Conservation (phyloP, 2,113 vertebrate species). For the Leptodactylus fuscus region DNA sequence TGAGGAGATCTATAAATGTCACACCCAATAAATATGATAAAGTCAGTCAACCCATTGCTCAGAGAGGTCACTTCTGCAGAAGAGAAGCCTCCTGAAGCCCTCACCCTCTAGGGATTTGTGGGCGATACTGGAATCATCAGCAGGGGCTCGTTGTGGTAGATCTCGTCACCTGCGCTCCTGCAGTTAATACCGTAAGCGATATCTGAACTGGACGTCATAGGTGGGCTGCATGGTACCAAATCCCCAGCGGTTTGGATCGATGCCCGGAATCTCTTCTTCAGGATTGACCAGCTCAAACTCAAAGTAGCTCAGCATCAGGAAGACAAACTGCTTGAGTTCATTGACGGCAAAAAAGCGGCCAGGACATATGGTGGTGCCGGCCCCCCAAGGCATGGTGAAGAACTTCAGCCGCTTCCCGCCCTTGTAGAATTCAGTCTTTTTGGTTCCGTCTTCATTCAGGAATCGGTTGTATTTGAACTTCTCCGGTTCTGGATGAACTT, state of each 20-base stretch:
- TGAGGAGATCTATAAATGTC: no score
- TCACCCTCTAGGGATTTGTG: no score
- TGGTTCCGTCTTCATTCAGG: slow-evolving; percentile 77
- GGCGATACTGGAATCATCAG: no score
- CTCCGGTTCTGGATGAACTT: slow-evolving; percentile 83
- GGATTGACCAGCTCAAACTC: slow-evolving; percentile 84
- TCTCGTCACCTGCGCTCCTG: no score
- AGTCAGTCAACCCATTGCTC: no score
- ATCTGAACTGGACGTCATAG: slow-evolving; percentile 79
- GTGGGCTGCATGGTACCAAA: slow-evolving; percentile 85
- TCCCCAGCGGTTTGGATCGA: slow-evolving; percentile 82
- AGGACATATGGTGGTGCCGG: slow-evolving; percentile 84
- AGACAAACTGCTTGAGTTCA: slow-evolving; percentile 89
- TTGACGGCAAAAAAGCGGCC: slow-evolving; percentile 87
- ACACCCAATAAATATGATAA: no score
- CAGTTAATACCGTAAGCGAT: slow-evolving; percentile 69
- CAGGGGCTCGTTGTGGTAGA: no score
- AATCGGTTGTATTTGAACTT: slow-evolving; percentile 86
- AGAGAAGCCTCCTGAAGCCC: no score
- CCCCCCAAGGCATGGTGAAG: slow-evolving; percentile 91
- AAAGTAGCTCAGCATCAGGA: slow-evolving; percentile 85
- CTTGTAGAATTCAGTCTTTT: slow-evolving; percentile 86
- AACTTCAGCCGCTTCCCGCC: slow-evolving; percentile 83
- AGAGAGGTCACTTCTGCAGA: no score
- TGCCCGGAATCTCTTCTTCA: slow-evolving; percentile 73